A percentile compares a stretch with the other conserved stretches of the same genome.
These are phyloP conservation scores for Tragelaphus imberbis DNA, from an alignment of 2,113 vertebrate species.

Conservation along the genomic window DNA sequence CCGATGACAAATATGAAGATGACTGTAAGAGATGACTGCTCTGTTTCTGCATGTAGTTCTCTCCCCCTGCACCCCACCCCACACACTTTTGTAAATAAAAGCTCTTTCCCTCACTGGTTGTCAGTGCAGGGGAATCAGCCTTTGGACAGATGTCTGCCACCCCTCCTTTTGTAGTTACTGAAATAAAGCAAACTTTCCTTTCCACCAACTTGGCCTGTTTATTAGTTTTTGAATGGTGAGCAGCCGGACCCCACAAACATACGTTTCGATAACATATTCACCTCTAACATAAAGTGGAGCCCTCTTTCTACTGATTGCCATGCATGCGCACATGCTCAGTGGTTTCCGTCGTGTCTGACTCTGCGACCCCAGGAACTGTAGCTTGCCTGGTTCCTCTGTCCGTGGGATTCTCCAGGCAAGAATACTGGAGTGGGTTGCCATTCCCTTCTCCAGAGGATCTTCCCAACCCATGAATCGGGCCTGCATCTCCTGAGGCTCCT, in stretches of 20 bases:
- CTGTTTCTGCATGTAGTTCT: background rate
- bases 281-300: background rate
- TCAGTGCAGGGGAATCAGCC: background rate
- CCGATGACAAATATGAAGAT: background rate
- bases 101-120: background rate
- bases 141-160: background rate
- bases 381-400: background rate
- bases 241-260: background rate
- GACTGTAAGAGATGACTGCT: background rate
- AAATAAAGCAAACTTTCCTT: background rate
- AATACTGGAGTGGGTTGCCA: background rate
- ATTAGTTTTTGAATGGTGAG: background rate
- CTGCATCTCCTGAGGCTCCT: background rate
- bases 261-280: background rate
- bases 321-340: background rate
- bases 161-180: background rate
- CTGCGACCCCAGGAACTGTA: background rate
- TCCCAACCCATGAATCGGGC: background rate
- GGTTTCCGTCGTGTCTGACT: accelerated
- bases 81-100: background rate
- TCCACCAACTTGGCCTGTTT: background rate
- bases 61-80: background rate
- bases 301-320: background rate
- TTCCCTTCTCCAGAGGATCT: background rate
- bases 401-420: background rate